A percentile compares a stretch with the other conserved stretches of the same genome.
These are phyloP conservation scores for Empidonax traillii DNA, from an alignment of 2,113 vertebrate species.

Conservation along the genomic window DNA sequence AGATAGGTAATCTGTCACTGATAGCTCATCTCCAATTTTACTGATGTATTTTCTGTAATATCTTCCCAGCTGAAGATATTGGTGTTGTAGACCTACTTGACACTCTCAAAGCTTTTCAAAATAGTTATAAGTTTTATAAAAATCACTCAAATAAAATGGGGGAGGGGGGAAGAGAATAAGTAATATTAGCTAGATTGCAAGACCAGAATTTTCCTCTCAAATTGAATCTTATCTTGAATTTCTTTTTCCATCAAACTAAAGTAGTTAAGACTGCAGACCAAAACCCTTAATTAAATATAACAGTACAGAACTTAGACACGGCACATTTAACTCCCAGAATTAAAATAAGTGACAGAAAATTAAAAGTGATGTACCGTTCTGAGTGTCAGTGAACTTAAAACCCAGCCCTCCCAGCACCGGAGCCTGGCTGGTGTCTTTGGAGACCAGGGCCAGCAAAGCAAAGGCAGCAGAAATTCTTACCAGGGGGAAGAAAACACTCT, in stretches of 20 bases:
- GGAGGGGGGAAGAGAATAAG: background rate
- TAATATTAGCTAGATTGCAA: background rate
- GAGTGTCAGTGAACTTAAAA: conserved; percentile 57
- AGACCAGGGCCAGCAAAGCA: conserved; percentile 70
- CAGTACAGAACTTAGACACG: background rate
- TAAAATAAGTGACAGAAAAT: background rate
- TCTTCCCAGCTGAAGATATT: background rate
- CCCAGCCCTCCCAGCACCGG: conserved; percentile 71
- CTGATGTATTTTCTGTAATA: background rate
- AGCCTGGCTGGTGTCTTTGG: conserved; percentile 44
- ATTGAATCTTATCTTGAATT: background rate
- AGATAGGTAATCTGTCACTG: background rate
- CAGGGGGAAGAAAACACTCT: conserved; percentile 76
- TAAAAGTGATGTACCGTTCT: background rate
- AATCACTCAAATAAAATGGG: background rate
- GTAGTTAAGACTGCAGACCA: background rate
- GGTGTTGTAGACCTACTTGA: background rate
- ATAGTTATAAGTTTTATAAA: background rate
- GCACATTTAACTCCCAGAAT: background rate
- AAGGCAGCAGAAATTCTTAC: conserved; percentile 71
- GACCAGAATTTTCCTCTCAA: background rate
- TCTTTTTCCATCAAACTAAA: background rate
- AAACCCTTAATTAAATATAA: background rate
- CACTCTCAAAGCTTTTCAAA: background rate
- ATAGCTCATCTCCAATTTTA: background rate